Percentiles rank a stretch among this genome's conserved stretches.
phyloP scores from a whole-genome alignment of 1,140 invertebrate genomes.

The Drosophila ohnishii region DNA sequence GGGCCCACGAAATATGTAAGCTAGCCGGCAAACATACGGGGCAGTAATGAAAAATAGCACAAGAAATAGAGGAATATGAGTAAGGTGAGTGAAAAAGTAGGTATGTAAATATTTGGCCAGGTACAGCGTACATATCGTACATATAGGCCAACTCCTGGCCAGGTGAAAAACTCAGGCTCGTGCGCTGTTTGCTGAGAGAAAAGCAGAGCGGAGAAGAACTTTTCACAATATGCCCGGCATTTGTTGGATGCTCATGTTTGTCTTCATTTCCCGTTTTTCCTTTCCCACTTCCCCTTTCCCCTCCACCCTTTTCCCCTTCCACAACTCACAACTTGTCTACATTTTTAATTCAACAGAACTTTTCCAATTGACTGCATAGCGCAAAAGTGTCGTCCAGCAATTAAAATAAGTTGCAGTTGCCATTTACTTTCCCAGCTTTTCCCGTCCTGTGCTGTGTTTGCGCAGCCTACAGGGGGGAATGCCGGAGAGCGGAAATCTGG shows the following conservation, averaged over 20 bases:
- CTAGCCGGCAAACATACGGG: conserved; percentile 55
- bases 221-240: conserved; percentile 53
- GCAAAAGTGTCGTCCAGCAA: conserved; percentile 74
- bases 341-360: conserved; percentile 72
- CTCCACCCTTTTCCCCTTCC: not conserved
- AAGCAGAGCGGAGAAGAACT: conserved; percentile 21
- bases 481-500: conserved; percentile 42
- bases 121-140: conserved; percentile 34
- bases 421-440: conserved; percentile 57
- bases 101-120: conserved; percentile 66
- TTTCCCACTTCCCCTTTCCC: not conserved
- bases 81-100: conserved; percentile 34
- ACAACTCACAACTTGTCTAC: conserved; percentile 34
- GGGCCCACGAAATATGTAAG: conserved; percentile 47
- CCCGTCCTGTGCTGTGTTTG: conserved; percentile 40
- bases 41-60: conserved; percentile 60
- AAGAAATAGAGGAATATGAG: conserved; percentile 47
- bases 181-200: conserved; percentile 28
- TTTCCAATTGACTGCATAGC: conserved; percentile 75
- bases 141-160: conserved; percentile 40
- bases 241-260: conserved; percentile 45
- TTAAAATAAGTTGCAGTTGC: conserved; percentile 76
- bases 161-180: conserved; percentile 39
- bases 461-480: conserved; percentile 50
- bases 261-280: conserved; percentile 25